Base-by-base conservation (phyloP, 2,797 vertebrate genomes). In the Enteromius argenteus region DNA sequence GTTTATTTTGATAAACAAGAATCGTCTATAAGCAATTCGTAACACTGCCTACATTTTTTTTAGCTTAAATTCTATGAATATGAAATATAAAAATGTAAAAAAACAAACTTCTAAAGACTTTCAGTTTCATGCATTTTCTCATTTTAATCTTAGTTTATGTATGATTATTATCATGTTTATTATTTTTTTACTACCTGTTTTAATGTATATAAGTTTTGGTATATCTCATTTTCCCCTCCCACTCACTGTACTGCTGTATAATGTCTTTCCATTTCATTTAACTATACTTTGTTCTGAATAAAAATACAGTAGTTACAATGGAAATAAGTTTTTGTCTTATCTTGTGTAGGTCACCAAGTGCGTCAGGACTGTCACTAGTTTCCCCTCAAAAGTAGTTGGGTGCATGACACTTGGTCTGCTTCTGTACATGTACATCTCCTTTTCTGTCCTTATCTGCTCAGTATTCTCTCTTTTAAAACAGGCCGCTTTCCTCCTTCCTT, bases 401-500 rank as follows among this genome's bases (percentile, higher is more conserved):
- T 62, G 68, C 17, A 56, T 44, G 68, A 46, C 39, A 46, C 37
- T 44, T 10, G 0, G 2, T 62, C 42, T 81, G 32, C 37, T 68
- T 71, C 49, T 23, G 7, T 53, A 6, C 6, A 46, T 64, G 60
- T 32, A 32, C 44, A 62, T 71, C 11, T 44, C 37, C 44, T 23
- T 42, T 44, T 69, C 60, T 58, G 30, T 69, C 14, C 42, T 68
- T 74, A 81, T 82, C 23, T 83, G 49, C 32, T 27, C 8, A 23
- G 56, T 76, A 46, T 79, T 76, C 44, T 51, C 62, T 79, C 19
- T 37, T 78, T 74, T 74, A 53, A 78, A 82, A 64, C 73, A 46
- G 56, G 23, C 42, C 21, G 42, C 67, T 79, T 62, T 84, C 30
- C 44, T 75, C 39, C 69, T 84, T 53, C n/a, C 84, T 86, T 85